Evolutionary conservation across 2,888 invertebrate genomes (phyloP).

Genomic region (Tanytarsus gracilentus): DNA sequence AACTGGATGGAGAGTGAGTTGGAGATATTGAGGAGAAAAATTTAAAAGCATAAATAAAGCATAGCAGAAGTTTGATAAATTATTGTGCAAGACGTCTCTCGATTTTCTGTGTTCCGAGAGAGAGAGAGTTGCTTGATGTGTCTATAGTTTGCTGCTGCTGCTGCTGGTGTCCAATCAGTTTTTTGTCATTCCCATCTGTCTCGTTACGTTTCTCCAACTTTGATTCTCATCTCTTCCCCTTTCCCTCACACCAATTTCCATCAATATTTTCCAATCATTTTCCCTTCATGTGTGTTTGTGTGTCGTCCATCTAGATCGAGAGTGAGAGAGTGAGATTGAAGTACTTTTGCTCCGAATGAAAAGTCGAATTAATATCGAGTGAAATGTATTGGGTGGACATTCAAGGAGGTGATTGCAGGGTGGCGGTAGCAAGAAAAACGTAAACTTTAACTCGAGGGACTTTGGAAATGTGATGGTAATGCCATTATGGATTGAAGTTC

Average conservation of each 20-base stretch:
- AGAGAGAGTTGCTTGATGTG: constrained; percentile 22
- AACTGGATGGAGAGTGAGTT: no score
- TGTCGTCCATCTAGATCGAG: not conserved
- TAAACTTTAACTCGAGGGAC: constrained; percentile 22
- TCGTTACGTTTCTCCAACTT: constrained; percentile 13
- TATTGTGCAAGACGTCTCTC: constrained; percentile 27
- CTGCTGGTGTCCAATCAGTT: constrained; percentile 29
- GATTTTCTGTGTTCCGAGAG: not conserved
- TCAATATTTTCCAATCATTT: constrained; percentile 13
- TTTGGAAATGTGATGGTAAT: constrained; percentile 25
- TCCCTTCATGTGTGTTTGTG: not conserved
- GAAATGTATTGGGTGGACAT: not conserved
- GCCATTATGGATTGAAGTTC: constrained; percentile 24
- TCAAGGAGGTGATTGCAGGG: no score
- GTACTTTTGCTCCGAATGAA: not conserved
- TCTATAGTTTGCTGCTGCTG: constrained; percentile 26
- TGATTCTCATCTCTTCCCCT: not conserved
- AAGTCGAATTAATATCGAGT: constrained; percentile 14
- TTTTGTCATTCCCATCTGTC: constrained; percentile 29
- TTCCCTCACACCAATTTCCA: not conserved
- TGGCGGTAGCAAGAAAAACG: constrained; percentile 16
- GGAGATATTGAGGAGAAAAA: no score
- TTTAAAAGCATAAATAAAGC: constrained; percentile 7
- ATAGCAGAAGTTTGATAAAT: constrained; percentile 27
- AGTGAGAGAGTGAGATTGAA: not conserved